Base-by-base conservation (phyloP, 2,113 vertebrate species). In the Thalassarche chlororhynchos region DNA sequence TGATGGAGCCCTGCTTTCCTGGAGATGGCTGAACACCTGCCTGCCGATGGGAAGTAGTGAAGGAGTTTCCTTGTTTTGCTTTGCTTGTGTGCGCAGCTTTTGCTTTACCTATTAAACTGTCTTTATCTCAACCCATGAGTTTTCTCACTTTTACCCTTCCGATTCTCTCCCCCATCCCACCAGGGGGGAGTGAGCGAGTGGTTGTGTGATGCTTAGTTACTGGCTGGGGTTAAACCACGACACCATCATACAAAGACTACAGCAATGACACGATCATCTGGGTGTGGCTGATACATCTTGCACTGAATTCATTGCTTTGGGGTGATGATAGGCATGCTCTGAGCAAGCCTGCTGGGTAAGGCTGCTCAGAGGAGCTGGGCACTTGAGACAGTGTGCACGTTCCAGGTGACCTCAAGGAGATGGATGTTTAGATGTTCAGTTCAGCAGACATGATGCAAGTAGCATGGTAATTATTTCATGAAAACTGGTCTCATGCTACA, bases 311-410 rank as follows among this genome's bases (percentile, higher is more conserved):
- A 46, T 86, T 52, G 32, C 16, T 55, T 80, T 83, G 32, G 12
- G 10, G 52, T 52, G 47, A 55, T 78, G 32, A 49, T 21, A 85
- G 52, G 62, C 14, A 38, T 34, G 26, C 34, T 81, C 20, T 61
- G 64, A 96, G 64, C 15, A 83, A 87, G 20, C 29, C 61, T 87
- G 4, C 42, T 6, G 1, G 5, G 7, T 75, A 51, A 75, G 38
- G 32, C n/a, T 90, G 34, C 12, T 65, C 34, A 60, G 38, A 90
- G 46, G 8, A 78, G 9, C 13, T 5, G 4, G 10, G 9, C 12
- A 5, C n/a, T 55, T 90, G 36, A 21, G 17, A 47, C 20, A 72
- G 9, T 3, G 12, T 18, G 10, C 36, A 7, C 0, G 0, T 87
- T 84, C 17, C 55, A 62, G 19, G 13, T 87, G 47, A 40, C 60